Percentiles rank a stretch among this genome's conserved stretches.
Conservation (phyloP, 1,140 invertebrate genomes). For the Pollicipes pollicipes region DNA sequence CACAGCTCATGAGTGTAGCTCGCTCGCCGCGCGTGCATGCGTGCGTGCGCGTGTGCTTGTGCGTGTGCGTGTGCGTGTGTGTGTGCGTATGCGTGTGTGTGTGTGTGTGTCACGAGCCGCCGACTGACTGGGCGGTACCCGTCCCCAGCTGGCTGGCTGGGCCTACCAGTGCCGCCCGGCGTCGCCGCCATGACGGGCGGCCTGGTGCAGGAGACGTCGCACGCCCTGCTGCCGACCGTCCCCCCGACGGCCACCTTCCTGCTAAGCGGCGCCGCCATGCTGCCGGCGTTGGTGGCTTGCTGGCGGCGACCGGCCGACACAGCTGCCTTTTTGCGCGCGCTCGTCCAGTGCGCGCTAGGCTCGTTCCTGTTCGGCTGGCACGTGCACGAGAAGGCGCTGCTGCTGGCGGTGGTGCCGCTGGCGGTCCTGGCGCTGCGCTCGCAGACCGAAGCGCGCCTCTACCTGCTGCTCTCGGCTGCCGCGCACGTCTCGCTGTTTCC, state of each 20-base stretch:
- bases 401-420: slow-evolving; percentile 74
- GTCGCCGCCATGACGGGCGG: slow-evolving; percentile 56
- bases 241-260: slow-evolving; percentile 56
- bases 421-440: slow-evolving; percentile 38
- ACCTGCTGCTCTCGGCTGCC: slow-evolving; percentile 17
- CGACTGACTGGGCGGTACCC: too few species aligned
- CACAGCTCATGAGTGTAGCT: too few species aligned
- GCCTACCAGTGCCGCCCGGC: too few species aligned
- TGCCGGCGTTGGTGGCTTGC: slow-evolving; percentile 49
- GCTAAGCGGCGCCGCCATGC: slow-evolving; percentile 51
- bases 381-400: slow-evolving; percentile 98
- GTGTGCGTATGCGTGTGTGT: not conserved
- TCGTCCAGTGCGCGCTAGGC: slow-evolving; percentile 67
- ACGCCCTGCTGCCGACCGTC: slow-evolving; percentile 63
- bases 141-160: too few species aligned
- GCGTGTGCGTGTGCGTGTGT: too few species aligned
- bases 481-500: slow-evolving; percentile 68
- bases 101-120: not conserved
- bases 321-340: slow-evolving; percentile 41
- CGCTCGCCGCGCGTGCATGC: too few species aligned
- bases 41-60: too few species aligned
- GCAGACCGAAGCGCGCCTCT: slow-evolving; percentile 13
- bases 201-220: slow-evolving; percentile 71
- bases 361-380: slow-evolving; percentile 98
- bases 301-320: slow-evolving; percentile 37